Evolutionary conservation across 2,113 vertebrate species (phyloP), one percentile per base, ranked within the genome.

Genomic region (Corythornis vintsioides): DNA sequence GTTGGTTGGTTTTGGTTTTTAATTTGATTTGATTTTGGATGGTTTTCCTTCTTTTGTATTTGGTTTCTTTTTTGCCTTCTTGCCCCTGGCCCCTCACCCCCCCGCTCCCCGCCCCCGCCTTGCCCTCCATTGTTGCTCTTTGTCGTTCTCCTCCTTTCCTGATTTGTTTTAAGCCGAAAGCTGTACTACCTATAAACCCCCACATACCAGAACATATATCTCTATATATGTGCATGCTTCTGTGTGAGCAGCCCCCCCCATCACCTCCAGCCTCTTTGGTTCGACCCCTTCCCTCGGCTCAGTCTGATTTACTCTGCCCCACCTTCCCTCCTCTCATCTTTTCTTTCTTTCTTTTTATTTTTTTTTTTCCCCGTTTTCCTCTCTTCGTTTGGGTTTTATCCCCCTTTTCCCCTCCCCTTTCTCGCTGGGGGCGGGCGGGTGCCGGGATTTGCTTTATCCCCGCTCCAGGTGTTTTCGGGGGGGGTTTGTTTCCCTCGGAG

Each of bases 31-130:
- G 0, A n/a, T 64, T 97, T 96, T 96, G 94, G 93, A 94, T 96
- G 94, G 85, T 88, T 96, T 93, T 95, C 86, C 85, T 94, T 95
- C 92, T 96, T 98, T 96, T 60, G 96, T 96, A 13, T 94, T 96
- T 96, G 82, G 91, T 79, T 96, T 97, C 96, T 77, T 74, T 97
- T 80, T 55, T 94, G 95, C 94, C 96, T 96, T 89, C 95, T 95
- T 17, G 43, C 56, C 94, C 94, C 48, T 3, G 4, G 28, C 55
- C 83, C 74, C 94, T 77, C 81, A 18, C 81, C 53, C 45, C 74
- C 10, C 47, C 43, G n/a, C n/a, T n/a, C n/a, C n/a, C n/a, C n/a
- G n/a, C n/a, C n/a, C n/a, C n/a, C n/a, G n/a, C n/a, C n/a, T n/a
- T n/a, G n/a, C n/a, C n/a, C n/a, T n/a, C n/a, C n/a, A n/a, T n/a